Conservation (phyloP, 2,888 invertebrate genomes). For the Zaprionus bogoriensis region DNA sequence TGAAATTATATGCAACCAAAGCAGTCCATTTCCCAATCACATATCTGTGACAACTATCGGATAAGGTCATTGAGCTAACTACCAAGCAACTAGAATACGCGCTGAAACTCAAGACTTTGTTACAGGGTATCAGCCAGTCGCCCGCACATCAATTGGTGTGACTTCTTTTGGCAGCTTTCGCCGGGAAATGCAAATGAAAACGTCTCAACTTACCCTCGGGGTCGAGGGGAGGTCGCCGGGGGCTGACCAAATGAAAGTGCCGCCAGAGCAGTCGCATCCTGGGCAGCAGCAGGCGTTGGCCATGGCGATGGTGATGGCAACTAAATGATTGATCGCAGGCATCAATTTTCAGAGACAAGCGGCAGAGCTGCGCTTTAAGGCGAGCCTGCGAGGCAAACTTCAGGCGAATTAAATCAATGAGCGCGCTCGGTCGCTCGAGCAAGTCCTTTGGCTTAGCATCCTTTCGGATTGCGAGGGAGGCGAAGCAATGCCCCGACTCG, state of each 20-base stretch:
- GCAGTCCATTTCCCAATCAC: not conserved
- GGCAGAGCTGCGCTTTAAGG: slow-evolving; percentile 9
- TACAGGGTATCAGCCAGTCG: slow-evolving; percentile 10
- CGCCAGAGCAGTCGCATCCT: slow-evolving; percentile 33
- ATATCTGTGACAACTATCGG: not conserved
- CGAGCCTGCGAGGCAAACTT: slow-evolving; percentile 23
- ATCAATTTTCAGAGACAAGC: slow-evolving; percentile 66
- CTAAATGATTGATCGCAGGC: slow-evolving; percentile 73
- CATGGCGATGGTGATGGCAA: slow-evolving; percentile 14
- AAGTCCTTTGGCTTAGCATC: not conserved
- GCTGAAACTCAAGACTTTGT: too few species aligned
- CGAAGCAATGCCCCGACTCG: too few species aligned
- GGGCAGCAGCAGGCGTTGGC: slow-evolving; percentile 22
- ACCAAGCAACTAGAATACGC: not conserved
- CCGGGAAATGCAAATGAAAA: slow-evolving; percentile 73
- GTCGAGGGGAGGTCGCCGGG: slow-evolving; percentile 3
- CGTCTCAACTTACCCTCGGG: slow-evolving; percentile 63
- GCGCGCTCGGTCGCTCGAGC: not conserved
- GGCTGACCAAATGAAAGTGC: slow-evolving; percentile 55
- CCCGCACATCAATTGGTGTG: rapidly evolving
- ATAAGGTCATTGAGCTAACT: too few species aligned
- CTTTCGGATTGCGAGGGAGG: too few species aligned
- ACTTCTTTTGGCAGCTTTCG: slow-evolving; percentile 24
- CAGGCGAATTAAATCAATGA: slow-evolving; percentile 44
- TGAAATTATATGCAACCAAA: not conserved